phyloP scores from a whole-genome alignment of 2,113 vertebrate genomes.

The Amblyornis subalaris region DNA sequence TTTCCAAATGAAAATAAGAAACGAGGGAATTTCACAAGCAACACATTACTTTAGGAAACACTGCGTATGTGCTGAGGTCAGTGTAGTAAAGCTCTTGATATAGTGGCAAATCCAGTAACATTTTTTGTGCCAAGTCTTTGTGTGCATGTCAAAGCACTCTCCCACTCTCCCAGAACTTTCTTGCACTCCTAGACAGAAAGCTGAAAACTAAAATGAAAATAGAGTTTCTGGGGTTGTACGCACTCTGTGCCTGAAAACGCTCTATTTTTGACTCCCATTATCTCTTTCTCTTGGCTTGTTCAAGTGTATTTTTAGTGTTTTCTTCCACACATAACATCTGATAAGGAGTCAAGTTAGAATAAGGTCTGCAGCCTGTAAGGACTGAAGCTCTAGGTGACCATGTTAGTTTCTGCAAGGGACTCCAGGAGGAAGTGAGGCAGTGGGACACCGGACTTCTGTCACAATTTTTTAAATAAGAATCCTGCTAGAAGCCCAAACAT shows the following conservation, averaged over 20 bases:
- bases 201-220: neutral
- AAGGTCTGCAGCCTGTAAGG: neutral
- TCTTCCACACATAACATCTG: neutral
- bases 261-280: conserved; percentile 38
- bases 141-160: neutral
- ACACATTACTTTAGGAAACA: neutral
- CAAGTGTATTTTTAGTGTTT: neutral
- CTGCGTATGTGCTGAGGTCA: neutral
- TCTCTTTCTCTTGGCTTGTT: neutral
- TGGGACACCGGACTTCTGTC: neutral
- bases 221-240: neutral
- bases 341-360: neutral
- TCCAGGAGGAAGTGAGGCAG: neutral
- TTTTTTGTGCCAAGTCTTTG: neutral
- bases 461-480: neutral
- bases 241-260: neutral
- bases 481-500: neutral
- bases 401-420: neutral
- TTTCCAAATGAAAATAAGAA: neutral
- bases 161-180: neutral
- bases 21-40: neutral
- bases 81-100: neutral
- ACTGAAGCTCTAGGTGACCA: neutral
- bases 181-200: neutral
- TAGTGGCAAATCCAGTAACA: neutral